Percentiles rank a stretch among this genome's conserved stretches.
These are phyloP conservation scores for Xiphophorus couchianus DNA, from an alignment of 2,113 vertebrate species.

Conservation along the genomic window DNA sequence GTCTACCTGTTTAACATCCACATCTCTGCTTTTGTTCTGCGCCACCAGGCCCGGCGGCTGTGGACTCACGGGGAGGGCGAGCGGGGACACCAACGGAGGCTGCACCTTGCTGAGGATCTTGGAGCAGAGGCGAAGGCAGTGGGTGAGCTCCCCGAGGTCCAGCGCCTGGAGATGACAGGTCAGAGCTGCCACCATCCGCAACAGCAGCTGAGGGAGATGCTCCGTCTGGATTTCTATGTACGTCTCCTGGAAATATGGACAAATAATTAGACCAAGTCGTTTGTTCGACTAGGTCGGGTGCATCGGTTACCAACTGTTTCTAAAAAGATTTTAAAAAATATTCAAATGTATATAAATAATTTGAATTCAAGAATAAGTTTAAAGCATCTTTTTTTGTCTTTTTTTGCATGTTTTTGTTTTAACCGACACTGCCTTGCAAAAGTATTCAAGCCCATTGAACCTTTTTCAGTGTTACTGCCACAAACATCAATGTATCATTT, in stretches of 20 bases:
- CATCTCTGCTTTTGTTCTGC: slow-evolving; percentile 85
- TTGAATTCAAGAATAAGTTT: neutral
- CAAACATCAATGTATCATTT: neutral
- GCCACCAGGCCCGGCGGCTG: slow-evolving; percentile 66
- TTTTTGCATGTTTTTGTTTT: neutral
- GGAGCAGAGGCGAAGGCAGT: slow-evolving; percentile 95
- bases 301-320: neutral
- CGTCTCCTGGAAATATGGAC: slow-evolving; percentile 84
- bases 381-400: neutral
- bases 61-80: slow-evolving; percentile 79
- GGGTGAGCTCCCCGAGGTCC: slow-evolving; percentile 89
- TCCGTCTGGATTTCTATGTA: slow-evolving; percentile 99
- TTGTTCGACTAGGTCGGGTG: slow-evolving; percentile 10
- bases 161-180: slow-evolving; percentile 90
- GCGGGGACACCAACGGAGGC: slow-evolving; percentile 90
- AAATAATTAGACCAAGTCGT: slow-evolving; percentile 38
- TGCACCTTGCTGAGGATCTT: slow-evolving; percentile 99
- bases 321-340: neutral
- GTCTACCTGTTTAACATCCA: slow-evolving; percentile 87
- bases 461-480: neutral
- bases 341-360: too few species aligned
- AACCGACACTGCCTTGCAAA: neutral
- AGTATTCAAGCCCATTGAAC: neutral
- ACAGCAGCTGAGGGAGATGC: slow-evolving; percentile 93
- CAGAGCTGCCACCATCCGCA: slow-evolving; percentile 94